Evolutionary conservation across 2,888 invertebrate genomes (phyloP).

Genomic region (Heteromurus nitidus): DNA sequence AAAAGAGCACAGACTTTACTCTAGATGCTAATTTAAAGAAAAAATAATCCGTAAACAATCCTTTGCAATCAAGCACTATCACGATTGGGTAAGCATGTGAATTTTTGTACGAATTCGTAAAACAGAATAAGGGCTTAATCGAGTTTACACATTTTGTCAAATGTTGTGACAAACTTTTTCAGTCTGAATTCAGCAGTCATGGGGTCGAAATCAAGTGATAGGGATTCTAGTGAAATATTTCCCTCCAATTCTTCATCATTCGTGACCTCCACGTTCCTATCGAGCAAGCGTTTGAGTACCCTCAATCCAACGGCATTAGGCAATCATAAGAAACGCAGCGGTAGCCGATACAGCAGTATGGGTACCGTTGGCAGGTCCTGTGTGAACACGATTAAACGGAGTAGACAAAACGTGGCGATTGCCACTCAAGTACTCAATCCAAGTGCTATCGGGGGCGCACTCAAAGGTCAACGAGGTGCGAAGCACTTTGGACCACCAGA

Average conservation of each 20-base stretch:
- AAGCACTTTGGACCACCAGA: slow-evolving; percentile 62
- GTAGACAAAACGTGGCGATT: slow-evolving; percentile 69
- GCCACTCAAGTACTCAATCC: slow-evolving; percentile 72
- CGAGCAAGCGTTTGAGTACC: neutral
- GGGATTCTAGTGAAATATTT: slow-evolving; percentile 10
- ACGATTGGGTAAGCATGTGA: neutral
- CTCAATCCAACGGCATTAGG: neutral
- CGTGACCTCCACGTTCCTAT: neutral
- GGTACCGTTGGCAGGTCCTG: slow-evolving; percentile 55
- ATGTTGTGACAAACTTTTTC: slow-evolving; percentile 3
- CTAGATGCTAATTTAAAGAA: neutral
- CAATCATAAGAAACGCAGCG: neutral
- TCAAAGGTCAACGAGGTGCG: slow-evolving; percentile 59
- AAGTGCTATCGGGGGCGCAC: slow-evolving; percentile 69
- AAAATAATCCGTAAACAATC: neutral
- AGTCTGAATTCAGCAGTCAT: slow-evolving; percentile 36
- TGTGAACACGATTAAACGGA: slow-evolving; percentile 43
- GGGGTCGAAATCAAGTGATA: slow-evolving; percentile 36
- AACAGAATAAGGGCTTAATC: neutral
- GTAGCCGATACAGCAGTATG: slow-evolving; percentile 34
- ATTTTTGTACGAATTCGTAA: neutral
- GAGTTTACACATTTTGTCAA: neutral
- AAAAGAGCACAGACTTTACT: neutral
- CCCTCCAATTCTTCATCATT: slow-evolving; percentile 7
- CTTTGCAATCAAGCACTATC: neutral